Evolutionary conservation across 1,140 invertebrate species (phyloP).

Genomic region (Battus philenor): DNA sequence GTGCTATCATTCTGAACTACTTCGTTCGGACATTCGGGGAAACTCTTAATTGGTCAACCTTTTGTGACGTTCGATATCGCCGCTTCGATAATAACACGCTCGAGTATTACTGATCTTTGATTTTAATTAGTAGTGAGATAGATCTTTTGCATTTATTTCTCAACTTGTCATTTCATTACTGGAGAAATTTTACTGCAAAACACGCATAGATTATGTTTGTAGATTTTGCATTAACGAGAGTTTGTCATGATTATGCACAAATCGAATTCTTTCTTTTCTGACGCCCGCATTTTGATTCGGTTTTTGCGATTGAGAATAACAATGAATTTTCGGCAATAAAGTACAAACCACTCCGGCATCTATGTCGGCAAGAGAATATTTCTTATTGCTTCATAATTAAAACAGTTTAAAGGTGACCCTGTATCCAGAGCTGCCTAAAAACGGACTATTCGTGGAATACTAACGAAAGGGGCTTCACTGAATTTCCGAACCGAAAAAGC

Average conservation of each 20-base stretch:
- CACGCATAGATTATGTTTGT: no score
- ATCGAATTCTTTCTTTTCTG: no score
- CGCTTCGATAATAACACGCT: slow-evolving; percentile 62
- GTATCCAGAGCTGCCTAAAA: slow-evolving; percentile 56
- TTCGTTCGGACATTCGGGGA: slow-evolving; percentile 64
- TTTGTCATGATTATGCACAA: no score
- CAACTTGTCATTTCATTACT: no score
- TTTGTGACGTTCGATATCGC: slow-evolving; percentile 66
- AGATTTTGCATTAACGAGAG: no score
- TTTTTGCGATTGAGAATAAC: slow-evolving; percentile 21
- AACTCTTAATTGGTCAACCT: slow-evolving; percentile 73
- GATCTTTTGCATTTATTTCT: slow-evolving; percentile 27
- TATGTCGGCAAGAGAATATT: slow-evolving; percentile 45
- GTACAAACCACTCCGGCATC: slow-evolving; percentile 31
- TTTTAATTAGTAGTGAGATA: slow-evolving; percentile 59
- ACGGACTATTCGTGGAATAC: slow-evolving; percentile 59
- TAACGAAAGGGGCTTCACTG: slow-evolving; percentile 61
- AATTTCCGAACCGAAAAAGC: slow-evolving; percentile 65
- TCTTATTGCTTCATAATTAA: slow-evolving; percentile 70
- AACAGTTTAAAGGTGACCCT: slow-evolving; percentile 67
- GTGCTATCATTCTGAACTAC: slow-evolving; percentile 68
- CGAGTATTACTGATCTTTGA: slow-evolving; percentile 70
- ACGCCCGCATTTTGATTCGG: no score
- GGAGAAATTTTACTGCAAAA: no score
- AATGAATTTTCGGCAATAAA: slow-evolving; percentile 49